Evolutionary conservation across 2,797 vertebrate species (phyloP), one percentile per base, ranked within the genome.

Genomic region (Onychomys arenicola): DNA sequence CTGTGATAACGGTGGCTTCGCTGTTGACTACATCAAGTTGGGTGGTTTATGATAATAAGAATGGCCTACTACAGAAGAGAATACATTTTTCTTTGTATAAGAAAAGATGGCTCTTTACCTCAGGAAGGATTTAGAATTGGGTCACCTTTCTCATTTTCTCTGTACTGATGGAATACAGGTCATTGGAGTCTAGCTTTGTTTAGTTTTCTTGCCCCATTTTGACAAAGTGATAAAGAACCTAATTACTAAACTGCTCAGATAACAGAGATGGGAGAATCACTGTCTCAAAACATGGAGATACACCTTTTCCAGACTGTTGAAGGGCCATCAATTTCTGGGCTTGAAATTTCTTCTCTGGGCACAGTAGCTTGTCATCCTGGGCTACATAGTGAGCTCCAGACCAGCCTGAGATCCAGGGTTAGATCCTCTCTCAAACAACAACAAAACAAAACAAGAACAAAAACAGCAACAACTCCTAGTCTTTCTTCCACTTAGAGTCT

Each of bases 191-290:
- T 96, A 96, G 98, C 97, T 97, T 97, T 98, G 97, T 97, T 98
- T 98, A 98, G 98, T 92, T 95, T 97, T 95, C 96, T 97, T 96
- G 95, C 89, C 98, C 93, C 91, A 59, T 96, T 98, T 98, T 98
- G 98, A 98, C 98, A 98, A 95, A 92, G 96, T 98, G 98, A 98
- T 98, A 97, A 96, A 98, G 96, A 97, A 96, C 52, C 92, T 98
- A 98, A 98, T 99, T 98, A 98, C 97, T 95, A 96, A 97, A 95
- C 91, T 96, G 75, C 96, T 97, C 94, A 97, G 81, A 94, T 98
- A 98, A 98, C 32, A 32, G 98, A 96, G 93, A 97, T 91, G 59
- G 46, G 89, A 96, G n/a, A 86, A 92, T 96, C 97, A 87, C 67
- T 69, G 95, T 98, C 46, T 97, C 85, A n/a, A 97, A 94, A 97